Base-by-base conservation (phyloP, 2,797 vertebrate species). In the Thaleichthys pacificus region DNA sequence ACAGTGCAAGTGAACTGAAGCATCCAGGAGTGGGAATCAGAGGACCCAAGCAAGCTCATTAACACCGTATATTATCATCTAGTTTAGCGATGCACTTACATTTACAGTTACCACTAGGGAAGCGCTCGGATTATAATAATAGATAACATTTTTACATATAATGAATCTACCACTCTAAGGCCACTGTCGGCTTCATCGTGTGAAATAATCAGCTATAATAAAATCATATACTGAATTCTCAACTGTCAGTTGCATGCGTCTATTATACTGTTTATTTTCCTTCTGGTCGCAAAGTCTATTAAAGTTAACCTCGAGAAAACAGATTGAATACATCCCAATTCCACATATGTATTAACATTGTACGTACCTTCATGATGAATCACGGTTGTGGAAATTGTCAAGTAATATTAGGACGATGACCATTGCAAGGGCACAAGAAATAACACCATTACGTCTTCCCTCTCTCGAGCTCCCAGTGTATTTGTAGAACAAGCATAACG, bases 371-470 rank as follows among this genome's bases (percentile, higher is more conserved):
- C 93, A 94, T 94, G 85, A 84, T 85, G 82, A 88, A 88, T 91
- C 87, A 86, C 65, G 88, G 77, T 73, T 57, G 84, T 88, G 87
- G 89, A 91, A 90, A 87, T 24, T 88, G 88, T 82, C 82, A 86
- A 87, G 83, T 86, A 87, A 88, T 82, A 83, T 83, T 80, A 86
- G 83, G 72, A 86, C 83, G 88, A 86, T 84, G 88, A 91, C 84
- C 93, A 93, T 94, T 61, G 89, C 91, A 86, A 89, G 80, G 73
- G 87, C 89, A 87, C 77, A 69, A 73, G 82, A 85, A 88, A 86
- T 90, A 92, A 91, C 90, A 93, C 89, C 92, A 92, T 93, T 90
- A 93, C 92, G 93, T 93, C 90, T 91, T 91, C 91, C 82, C 86
- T 91, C 88, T 90, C 87, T 83, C 72, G 82, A 80, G 81, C 88